phyloP scores from a whole-genome alignment of 2,797 vertebrate species.

The Synanceia verrucosa region DNA sequence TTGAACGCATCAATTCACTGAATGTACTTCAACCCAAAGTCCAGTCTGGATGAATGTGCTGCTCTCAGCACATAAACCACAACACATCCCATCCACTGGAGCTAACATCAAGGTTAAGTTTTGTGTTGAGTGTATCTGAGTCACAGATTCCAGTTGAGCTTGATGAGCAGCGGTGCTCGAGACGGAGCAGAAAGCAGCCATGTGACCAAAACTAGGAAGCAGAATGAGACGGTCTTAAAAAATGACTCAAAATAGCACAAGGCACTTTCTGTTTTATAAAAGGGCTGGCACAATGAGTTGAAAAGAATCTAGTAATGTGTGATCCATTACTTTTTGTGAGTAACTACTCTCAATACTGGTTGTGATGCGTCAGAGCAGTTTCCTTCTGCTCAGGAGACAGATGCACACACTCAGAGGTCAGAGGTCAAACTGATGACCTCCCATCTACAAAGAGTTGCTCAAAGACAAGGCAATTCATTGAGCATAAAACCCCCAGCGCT shows the following conservation, averaged over 20 bases:
- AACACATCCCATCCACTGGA: slow-evolving; percentile 17
- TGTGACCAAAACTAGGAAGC: no score
- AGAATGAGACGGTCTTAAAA: no score
- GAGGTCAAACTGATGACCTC: background rate
- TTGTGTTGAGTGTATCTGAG: slow-evolving; percentile 11
- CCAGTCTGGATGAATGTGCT: slow-evolving; percentile 27
- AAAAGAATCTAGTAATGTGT: no score
- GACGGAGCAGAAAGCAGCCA: slow-evolving; percentile 14
- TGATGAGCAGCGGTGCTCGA: slow-evolving; percentile 1
- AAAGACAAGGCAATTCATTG: background rate
- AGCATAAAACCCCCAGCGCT: background rate
- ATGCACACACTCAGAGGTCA: no score
- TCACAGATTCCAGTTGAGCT: slow-evolving; percentile 15
- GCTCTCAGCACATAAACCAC: slow-evolving; percentile 38
- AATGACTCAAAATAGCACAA: no score
- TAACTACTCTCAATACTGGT: no score
- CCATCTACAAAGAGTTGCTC: background rate
- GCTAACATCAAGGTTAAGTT: slow-evolving; percentile 17
- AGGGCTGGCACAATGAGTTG: no score
- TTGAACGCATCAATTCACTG: slow-evolving; percentile 35
- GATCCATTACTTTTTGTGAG: no score
- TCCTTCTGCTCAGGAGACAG: slow-evolving; percentile 24
- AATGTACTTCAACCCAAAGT: slow-evolving; percentile 26
- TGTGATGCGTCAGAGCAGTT: slow-evolving; percentile 22
- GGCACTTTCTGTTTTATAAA: no score